Base-by-base conservation (phyloP, 2,888 invertebrate species). In the Lingula anatina region DNA sequence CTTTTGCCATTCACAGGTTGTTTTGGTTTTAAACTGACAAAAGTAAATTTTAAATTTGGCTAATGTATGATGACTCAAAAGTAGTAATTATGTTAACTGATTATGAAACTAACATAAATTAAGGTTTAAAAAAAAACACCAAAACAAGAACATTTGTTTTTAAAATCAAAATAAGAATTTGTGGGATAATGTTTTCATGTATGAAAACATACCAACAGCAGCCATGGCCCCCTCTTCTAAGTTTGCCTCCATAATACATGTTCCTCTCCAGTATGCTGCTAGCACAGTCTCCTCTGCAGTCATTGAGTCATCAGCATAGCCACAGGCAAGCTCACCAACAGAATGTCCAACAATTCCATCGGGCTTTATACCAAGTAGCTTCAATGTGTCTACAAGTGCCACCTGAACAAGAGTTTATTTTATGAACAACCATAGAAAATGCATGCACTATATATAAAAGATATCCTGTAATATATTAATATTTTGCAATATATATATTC, bases 311-410 rank as follows among this genome's bases (percentile, higher is more conserved):
- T 97, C 96, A 27, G 94, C 95, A 79, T 96, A 96, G 18, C 93
- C 95, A 78, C 96, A 96, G 1, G 92, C 92, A 4, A 96, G 80
- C 80, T 93, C 93, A 31, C 92, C 92, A 15, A 90, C 90, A 28
- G 95, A 96, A 78, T 99, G 97, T 0, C 97, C 97, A 47, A 97
- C 83, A 70, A 99, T 92, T 47, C 95, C 95, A 76, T 96, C 93
- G 3, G 96, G 93, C 48, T 82, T 81, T 40, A 97, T 83, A 56
- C 88, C 90, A 50, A 81, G 57, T 25, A 88, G 71, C 21, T 82
- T 80, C 49, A 99, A 80, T 47, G 92, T 79, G 78, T 97, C 96
- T 1, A 93, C 90, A n/a, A 97, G 80, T 27, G 91, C 96, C 47
- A 99, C 89, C 83, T 82, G 56, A 78, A 56, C 46, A 41, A 25